Percentiles rank a stretch among this genome's conserved stretches.
Conservation (phyloP, 1,140 invertebrate species). For the Drosophila ananassae region DNA sequence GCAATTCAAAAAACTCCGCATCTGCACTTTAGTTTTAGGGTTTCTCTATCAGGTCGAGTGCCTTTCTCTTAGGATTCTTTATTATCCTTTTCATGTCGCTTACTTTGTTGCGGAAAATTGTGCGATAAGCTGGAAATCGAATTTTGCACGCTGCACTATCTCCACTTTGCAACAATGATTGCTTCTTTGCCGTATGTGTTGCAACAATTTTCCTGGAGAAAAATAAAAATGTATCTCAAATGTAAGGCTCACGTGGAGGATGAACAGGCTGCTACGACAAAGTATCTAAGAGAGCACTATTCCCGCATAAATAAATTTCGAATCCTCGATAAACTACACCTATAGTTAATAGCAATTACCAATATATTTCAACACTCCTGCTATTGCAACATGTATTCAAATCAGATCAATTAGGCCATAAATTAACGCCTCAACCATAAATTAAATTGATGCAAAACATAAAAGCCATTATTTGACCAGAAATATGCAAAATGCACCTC, state of each 20-base stretch:
- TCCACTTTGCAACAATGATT: constrained; percentile 28
- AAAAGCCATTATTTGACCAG: constrained; percentile 66
- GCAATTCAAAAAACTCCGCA: not conserved
- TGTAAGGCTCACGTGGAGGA: not conserved
- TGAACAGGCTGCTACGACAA: constrained; percentile 9
- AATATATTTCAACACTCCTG: constrained; percentile 55
- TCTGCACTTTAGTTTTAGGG: not conserved
- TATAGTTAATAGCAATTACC: constrained; percentile 42
- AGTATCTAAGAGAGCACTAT: constrained; percentile 11
- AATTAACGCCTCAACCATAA: constrained; percentile 76
- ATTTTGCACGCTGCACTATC: constrained; percentile 42
- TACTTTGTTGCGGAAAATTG: constrained; percentile 74
- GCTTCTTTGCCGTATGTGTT: constrained; percentile 1
- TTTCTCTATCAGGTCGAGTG: not conserved
- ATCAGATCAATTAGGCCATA: constrained; percentile 77
- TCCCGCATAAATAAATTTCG: not conserved
- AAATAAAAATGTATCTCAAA: constrained; percentile 3
- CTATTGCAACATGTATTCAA: constrained; percentile 67
- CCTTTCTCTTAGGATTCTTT: not conserved
- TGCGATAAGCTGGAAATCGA: constrained; percentile 32
- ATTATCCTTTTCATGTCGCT: constrained; percentile 23
- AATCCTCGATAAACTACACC: not conserved
- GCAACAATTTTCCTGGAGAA: not conserved
- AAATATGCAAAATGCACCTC: constrained; percentile 70
- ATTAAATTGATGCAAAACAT: constrained; percentile 75